Evolutionary conservation across 2,888 invertebrate species (phyloP).

Genomic region (Teinopalpus imperialis): DNA sequence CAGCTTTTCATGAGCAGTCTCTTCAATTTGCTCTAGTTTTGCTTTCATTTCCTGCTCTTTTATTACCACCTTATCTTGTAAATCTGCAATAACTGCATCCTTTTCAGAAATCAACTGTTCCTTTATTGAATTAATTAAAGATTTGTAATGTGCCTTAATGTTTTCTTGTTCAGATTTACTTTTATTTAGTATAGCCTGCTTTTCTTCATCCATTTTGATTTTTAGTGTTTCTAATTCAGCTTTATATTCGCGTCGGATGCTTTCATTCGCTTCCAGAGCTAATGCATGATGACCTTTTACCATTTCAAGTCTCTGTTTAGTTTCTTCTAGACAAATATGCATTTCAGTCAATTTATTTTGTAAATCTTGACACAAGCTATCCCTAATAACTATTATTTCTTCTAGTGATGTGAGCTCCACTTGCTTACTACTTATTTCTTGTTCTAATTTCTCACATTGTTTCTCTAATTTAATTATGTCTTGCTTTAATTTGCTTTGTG

Average conservation of each 20-base stretch:
- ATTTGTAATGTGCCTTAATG: constrained; percentile 58
- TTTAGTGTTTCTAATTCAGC: constrained; percentile 68
- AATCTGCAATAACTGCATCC: constrained; percentile 54
- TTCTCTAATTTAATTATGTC: constrained; percentile 54
- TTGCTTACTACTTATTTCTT: constrained; percentile 66
- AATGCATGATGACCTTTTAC: constrained; percentile 76
- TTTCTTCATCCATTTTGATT: constrained; percentile 71
- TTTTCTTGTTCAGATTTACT: constrained; percentile 62
- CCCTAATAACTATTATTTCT: constrained; percentile 68
- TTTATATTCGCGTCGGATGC: constrained; percentile 74
- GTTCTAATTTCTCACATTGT: constrained; percentile 61
- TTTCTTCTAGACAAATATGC: constrained; percentile 62
- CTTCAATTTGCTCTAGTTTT: constrained; percentile 71
- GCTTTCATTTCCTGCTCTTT: constrained; percentile 72
- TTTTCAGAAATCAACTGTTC: constrained; percentile 61
- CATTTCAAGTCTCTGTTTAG: constrained; percentile 71
- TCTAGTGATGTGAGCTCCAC: constrained; percentile 65
- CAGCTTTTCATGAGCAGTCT: constrained; percentile 68
- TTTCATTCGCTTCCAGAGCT: constrained; percentile 76
- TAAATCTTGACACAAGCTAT: constrained; percentile 69
- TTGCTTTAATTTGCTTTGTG: constrained; percentile 40
- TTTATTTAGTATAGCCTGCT: constrained; percentile 57
- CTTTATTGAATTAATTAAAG: constrained; percentile 56
- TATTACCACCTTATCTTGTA: constrained; percentile 52
- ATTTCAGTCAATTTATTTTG: constrained; percentile 65